Percentiles rank a stretch among this genome's conserved stretches.
These are phyloP conservation scores for Melipona bicolor DNA, from an alignment of 2,888 invertebrate species.

Conservation along the genomic window DNA sequence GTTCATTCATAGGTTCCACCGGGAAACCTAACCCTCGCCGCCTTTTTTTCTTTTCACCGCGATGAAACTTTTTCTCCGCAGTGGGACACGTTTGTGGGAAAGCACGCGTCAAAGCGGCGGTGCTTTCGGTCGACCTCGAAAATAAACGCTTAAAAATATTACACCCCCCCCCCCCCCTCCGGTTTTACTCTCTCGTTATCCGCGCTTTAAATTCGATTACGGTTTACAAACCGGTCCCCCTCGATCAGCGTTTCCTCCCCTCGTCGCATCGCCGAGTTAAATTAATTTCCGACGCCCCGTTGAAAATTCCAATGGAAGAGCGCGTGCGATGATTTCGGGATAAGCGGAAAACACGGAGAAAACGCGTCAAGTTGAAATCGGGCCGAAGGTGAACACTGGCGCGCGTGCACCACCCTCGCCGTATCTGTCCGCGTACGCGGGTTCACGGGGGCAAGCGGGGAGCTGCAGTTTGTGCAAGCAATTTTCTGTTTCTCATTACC, in stretches of 20 bases:
- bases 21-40: background rate
- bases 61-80: background rate
- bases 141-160: background rate
- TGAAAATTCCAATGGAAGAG: conserved; percentile 2
- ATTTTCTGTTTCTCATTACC: conserved; percentile 72
- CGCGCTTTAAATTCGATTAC: background rate
- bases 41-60: background rate
- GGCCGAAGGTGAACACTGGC: background rate
- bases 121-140: no score
- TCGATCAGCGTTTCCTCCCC: background rate
- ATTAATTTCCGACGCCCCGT: conserved; percentile 15
- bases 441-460: background rate
- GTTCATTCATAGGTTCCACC: background rate
- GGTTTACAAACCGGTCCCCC: background rate
- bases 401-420: background rate
- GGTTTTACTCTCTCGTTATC: background rate
- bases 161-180: background rate
- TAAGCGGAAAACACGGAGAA: conserved; percentile 4
- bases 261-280: background rate
- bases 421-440: background rate
- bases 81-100: background rate
- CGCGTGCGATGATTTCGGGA: background rate
- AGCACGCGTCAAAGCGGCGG: background rate
- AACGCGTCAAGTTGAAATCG: conserved; percentile 23
- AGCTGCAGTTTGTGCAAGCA: conserved; percentile 40